Evolutionary conservation across 1,140 invertebrate genomes (phyloP), one percentile per base, ranked within the genome.

Genomic region (Pseudomyrmex concolor): DNA sequence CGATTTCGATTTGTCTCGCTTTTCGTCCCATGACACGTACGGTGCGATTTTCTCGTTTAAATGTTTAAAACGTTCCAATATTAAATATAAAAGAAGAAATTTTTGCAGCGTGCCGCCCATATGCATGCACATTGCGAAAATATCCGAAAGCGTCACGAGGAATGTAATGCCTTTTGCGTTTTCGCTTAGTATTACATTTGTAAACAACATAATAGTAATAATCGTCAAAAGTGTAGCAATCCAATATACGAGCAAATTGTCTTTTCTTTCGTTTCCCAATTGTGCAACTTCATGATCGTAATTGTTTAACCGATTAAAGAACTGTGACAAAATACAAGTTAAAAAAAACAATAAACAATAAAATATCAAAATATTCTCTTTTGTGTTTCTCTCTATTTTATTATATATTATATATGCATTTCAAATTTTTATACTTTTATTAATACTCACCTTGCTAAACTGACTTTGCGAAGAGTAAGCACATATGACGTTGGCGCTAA

Each of bases 11-110:
- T 7, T 51, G 17, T 9, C 0, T 22, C n/a, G 50, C 12, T 57
- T 19, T 34, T 67, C 63, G 9, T 57, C 15, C 74, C 74, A 77
- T 7, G 51, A 45, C 13, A 77, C 17, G 2, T 67, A 45, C 17
- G 74, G 9, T 22, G 13, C 63, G 13, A 77, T 67, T 15, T 77
- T 57, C 5, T 67, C 5, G 13, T 77, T 77, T 2, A 77, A 2
- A 77, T 67, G 74, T 45, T 45, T 77, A 2, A 77, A 77, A 1
- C 74, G 74, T 77, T 25, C 5, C 9, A 77, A 8, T 10, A 57
- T 5, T 7, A 67, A 5, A 43, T 77, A 48, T 8, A 77, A 12
- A 3, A 77, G 2, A 0, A 77, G 25, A 77, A 45, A 67, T 17
- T 45, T 67, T 15, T 55, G 12, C 0, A 67, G 13, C 19, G 54